These are phyloP conservation scores for Heterotis niloticus DNA, from an alignment of 2,113 vertebrate species.

Conservation along the genomic window DNA sequence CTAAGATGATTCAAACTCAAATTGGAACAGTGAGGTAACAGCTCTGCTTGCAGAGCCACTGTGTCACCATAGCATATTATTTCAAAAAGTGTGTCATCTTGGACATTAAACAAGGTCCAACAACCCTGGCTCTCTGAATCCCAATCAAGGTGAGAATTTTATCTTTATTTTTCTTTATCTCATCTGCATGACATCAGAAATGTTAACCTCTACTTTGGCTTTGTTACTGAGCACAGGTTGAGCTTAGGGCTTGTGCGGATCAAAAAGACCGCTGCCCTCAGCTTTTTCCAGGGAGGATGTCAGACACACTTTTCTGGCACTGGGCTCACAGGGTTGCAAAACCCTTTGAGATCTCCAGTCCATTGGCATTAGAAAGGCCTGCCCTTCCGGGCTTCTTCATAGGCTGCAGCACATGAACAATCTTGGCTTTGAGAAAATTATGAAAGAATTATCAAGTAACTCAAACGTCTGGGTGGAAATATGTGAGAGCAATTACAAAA, in stretches of 20 bases:
- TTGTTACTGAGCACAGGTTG: background rate
- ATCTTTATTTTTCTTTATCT: background rate
- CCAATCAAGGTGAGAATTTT: background rate
- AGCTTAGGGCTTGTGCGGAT: background rate
- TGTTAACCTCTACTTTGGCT: background rate
- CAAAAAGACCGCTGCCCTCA: background rate
- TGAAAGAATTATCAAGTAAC: background rate
- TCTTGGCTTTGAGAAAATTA: background rate
- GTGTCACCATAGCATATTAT: too few relatives aligned
- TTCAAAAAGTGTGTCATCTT: too few relatives aligned
- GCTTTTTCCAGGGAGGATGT: background rate
- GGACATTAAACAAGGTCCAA: too few relatives aligned
- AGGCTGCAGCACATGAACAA: constrained; percentile 5
- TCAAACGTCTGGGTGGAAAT: constrained; percentile 14
- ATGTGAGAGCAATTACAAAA: constrained; percentile 38
- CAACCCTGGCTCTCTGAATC: background rate
- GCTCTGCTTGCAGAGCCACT: too few relatives aligned
- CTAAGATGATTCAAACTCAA: too few relatives aligned
- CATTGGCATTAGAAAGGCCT: background rate
- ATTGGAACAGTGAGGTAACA: too few relatives aligned
- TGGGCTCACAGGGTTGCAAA: background rate
- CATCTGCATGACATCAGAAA: constrained; percentile 4
- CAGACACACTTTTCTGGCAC: background rate
- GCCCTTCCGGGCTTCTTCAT: background rate
- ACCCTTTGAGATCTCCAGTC: background rate